phyloP scores from a whole-genome alignment of 2,113 vertebrate genomes.

The Osmerus eperlanus region DNA sequence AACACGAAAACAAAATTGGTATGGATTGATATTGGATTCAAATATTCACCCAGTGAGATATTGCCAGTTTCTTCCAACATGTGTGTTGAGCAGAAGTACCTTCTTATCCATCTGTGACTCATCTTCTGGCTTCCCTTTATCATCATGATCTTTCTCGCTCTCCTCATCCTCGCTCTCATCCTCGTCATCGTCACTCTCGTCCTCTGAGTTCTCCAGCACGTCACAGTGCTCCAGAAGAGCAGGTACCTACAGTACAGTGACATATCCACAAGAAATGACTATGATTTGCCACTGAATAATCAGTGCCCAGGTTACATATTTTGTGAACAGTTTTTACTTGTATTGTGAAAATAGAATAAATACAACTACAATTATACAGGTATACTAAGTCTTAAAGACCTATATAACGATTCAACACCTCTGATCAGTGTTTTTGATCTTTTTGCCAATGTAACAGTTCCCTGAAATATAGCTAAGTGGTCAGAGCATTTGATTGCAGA shows the following conservation, averaged over 20 bases:
- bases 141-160: constrained; percentile 20
- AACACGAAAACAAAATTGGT: constrained; percentile 29
- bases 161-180: constrained; percentile 43
- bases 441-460: too few relatives aligned
- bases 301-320: background rate
- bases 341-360: background rate
- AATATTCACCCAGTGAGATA: background rate
- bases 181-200: constrained; percentile 53
- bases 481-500: too few relatives aligned
- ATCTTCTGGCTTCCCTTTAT: constrained; percentile 42
- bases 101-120: constrained; percentile 76
- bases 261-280: background rate
- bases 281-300: background rate
- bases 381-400: too few relatives aligned
- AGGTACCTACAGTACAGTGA: constrained; percentile 76
- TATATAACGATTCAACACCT: too few relatives aligned
- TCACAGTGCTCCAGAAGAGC: constrained; percentile 78
- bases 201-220: constrained; percentile 63
- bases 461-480: too few relatives aligned
- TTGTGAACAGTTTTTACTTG: too few relatives aligned
- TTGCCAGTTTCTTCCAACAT: background rate
- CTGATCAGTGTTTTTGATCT: too few relatives aligned
- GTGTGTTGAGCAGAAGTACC: constrained; percentile 60
- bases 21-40: background rate
- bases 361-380: background rate